Evolutionary conservation across 2,113 vertebrate species (phyloP), one percentile per base, ranked within the genome.

Genomic region (Anseranas semipalmata): DNA sequence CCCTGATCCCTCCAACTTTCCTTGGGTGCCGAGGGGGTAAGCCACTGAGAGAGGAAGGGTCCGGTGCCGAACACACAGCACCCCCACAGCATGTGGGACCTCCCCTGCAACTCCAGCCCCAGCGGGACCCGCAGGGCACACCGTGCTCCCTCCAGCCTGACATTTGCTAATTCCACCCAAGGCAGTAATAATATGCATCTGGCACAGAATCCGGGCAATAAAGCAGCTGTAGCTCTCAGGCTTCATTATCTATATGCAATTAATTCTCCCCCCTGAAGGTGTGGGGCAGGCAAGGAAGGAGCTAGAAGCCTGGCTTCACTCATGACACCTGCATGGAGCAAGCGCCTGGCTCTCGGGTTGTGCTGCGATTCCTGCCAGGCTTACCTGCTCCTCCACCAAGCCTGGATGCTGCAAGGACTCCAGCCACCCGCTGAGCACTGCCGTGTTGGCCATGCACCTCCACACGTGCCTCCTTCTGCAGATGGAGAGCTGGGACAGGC

Each of bases 321-420:
- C 30, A 20, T 1, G 1, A 17, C 0, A 1, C 41, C 12, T 33
- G 19, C 1, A 3, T 37, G 24, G 46, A 52, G 53, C 33, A 35
- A 73, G 59, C 7, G 15, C 46, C 2, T 2, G 37, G 67, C 15
- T 5, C 33, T 35, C n/a, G 30, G 17, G 11, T 21, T 66, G 71
- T 39, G 46, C 76, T 76, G 55, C 12, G 43, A 37, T 6, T 89
- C 67, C 70, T 62, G 60, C 65, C 79, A 35, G 55, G 73, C 33
- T 68, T 32, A 45, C 14, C 68, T 10, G 52, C 45, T 24, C 25
- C 80, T 45, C 71, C 37, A 17, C 13, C 12, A 11, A 59, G 14
- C n/a, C 55, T 16, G 55, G 37, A 18, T 22, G 68, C 67, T 18
- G 10, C 52, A 58, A 58, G 25, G 48, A 33, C 20, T 20, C 19